Percentiles rank a stretch among this genome's conserved stretches.
These are phyloP conservation scores for Oxyura jamaicensis DNA, from an alignment of 2,113 vertebrate genomes.

Conservation along the genomic window DNA sequence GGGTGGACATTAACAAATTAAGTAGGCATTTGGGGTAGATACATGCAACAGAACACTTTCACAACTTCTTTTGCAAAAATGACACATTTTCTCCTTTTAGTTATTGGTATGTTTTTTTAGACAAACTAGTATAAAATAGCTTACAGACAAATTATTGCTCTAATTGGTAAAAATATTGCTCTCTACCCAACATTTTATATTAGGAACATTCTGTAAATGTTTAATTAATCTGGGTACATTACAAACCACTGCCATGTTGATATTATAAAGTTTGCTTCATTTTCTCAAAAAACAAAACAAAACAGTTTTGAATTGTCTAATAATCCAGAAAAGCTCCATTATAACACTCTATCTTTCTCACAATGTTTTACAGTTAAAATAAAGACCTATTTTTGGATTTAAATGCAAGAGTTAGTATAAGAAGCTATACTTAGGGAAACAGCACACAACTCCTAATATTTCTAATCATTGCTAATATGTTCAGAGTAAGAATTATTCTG, in stretches of 20 bases:
- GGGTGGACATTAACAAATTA: background rate
- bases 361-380: slow-evolving; percentile 44
- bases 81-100: background rate
- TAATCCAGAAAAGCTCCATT: slow-evolving; percentile 17
- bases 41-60: background rate
- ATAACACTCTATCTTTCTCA: slow-evolving; percentile 15
- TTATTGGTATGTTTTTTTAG: slow-evolving; percentile 3
- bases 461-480: slow-evolving; percentile 41
- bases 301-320: background rate
- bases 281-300: background rate
- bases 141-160: background rate
- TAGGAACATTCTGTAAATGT: background rate
- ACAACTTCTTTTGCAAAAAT: background rate
- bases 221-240: background rate
- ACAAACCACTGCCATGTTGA: background rate
- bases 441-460: background rate
- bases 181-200: background rate
- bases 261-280: background rate
- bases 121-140: background rate
- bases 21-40: background rate
- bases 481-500: slow-evolving; percentile 55
- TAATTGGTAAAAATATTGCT: background rate
- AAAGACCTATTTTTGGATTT: slow-evolving; percentile 47
- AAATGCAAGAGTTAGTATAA: slow-evolving; percentile 35
- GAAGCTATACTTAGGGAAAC: background rate